Base-by-base conservation (phyloP, 2,888 invertebrate genomes). In the Aricia artaxerxes region DNA sequence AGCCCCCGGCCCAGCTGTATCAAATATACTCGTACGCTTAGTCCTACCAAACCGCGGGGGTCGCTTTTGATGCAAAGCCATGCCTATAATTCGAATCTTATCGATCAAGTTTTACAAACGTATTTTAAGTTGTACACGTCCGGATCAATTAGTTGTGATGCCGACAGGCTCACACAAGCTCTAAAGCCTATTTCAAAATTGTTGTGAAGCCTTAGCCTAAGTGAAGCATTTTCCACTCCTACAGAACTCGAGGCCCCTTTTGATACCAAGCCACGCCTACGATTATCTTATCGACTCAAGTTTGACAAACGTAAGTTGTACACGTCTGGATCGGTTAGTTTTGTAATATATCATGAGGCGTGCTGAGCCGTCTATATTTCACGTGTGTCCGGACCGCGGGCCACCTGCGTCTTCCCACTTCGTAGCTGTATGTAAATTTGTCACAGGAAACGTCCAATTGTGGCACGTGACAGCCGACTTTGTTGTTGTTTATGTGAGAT, bases 291-390 rank as follows among this genome's bases (percentile, higher is more conserved):
- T 35, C 69, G 69, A 69, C 35, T 35, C 35, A 69, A 38, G 13
- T 69, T 69, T 69, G 4, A 57, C 76, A 53, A 31, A 35, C 38
- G 35, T 69, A 49, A 69, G 69, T 69, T 35, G 38, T 69, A 35
- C 73, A 40, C 38, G 73, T 40, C 31, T 5, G 78, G 60, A 73
- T 40, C 35, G 78, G 78, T 61, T 87, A 86, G 86, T 83, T 82
- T 84, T 81, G 86, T 88, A 85, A 90, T 90, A 90, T 90, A 90
- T 91, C 89, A 90, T 89, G 87, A 87, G 88, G 85, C 85, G 86
- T 88, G 85, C 85, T 86, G 88, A 83, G 85, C 87, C 86, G 88
- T 88, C 85, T 88, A 90, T 90, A 89, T 90, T 89, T 90, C 88
- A 90, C 88, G 87, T 88, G 86, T 85, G 87, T 86, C 85, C 86